Conservation (phyloP, 2,113 vertebrate genomes). For the Urocitellus parryii region DNA sequence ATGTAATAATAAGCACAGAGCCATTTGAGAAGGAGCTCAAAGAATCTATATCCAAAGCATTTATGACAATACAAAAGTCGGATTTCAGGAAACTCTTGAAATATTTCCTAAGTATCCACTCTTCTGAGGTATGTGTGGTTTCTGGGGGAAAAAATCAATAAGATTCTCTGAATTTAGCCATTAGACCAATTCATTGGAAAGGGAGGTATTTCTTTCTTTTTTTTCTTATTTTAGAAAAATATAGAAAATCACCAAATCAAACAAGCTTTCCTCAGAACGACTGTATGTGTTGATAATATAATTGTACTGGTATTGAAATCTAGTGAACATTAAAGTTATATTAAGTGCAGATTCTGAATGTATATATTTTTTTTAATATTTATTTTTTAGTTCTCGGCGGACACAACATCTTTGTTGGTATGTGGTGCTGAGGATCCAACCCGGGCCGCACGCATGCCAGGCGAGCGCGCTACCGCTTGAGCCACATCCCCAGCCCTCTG, state of each 20-base stretch:
- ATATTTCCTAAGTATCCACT: not conserved
- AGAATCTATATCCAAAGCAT: not conserved
- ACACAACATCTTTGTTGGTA: too few species aligned
- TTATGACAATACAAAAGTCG: not conserved
- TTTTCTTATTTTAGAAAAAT: not conserved
- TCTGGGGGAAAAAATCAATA: not conserved
- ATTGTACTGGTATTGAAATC: not conserved
- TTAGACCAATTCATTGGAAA: not conserved
- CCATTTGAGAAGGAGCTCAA: not conserved
- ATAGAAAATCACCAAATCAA: not conserved
- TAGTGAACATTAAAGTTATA: not conserved
- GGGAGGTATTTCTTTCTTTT: not conserved
- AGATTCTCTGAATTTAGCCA: conserved; percentile 5
- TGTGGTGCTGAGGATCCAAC: too few species aligned
- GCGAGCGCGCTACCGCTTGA: too few species aligned
- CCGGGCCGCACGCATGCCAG: too few species aligned
- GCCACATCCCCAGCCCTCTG: too few species aligned
- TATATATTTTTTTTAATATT: not conserved
- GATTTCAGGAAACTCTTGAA: not conserved
- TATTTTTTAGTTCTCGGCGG: too few species aligned
- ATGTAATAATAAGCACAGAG: not conserved
- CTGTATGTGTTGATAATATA: not conserved
- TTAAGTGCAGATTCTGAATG: not conserved
- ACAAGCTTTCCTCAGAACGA: not conserved
- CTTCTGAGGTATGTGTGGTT: not conserved